Evolutionary conservation across 2,797 vertebrate genomes (phyloP), one percentile per base, ranked within the genome.

Genomic region (Octomys mimax): DNA sequence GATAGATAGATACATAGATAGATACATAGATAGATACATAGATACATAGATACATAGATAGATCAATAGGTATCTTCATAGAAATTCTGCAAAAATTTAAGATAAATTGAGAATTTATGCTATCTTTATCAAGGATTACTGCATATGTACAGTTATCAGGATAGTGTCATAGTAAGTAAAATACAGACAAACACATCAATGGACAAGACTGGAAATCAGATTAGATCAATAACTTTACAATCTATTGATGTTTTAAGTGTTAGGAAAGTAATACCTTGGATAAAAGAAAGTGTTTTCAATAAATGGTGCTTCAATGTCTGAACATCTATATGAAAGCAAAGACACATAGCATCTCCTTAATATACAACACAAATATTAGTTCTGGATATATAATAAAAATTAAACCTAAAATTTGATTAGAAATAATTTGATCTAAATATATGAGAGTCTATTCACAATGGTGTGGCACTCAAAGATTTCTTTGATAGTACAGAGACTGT

Each of bases 121-220:
- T 79, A 39, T 42, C 61, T 89, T 54, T 88, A 89, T 79, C 62
- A 39, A 85, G 16, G 8, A 28, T 95, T 95, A 80, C 54, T 68
- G n/a, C 39, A 94, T 89, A 54, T 62, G 21, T 88, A 89, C 46
- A 85, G 16, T 73, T 89, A 85, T 73, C 11, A 52, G 89, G 59
- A 92, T 31, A 92, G 36, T 33, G 42, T 85, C 39, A 22, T 80
- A 73, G 70, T 89, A 86, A 80, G 59, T 92, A 85, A 92, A 80
- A 89, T 83, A 80, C 54, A 89, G 73, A 66, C 71, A 89, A 80
- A 66, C 79, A 89, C 46, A 89, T 95, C 73, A 93, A 66, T 59
- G 9, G 28, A 73, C 80, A 26, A 93, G 57, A 89, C 85, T 28
- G 86, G 57, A 80, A 52, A 59, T 24, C 12, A 89, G 64, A 85